Evolutionary conservation across 2,888 invertebrate species (phyloP), one percentile per base, ranked within the genome.

Genomic region (Troides aeacus): DNA sequence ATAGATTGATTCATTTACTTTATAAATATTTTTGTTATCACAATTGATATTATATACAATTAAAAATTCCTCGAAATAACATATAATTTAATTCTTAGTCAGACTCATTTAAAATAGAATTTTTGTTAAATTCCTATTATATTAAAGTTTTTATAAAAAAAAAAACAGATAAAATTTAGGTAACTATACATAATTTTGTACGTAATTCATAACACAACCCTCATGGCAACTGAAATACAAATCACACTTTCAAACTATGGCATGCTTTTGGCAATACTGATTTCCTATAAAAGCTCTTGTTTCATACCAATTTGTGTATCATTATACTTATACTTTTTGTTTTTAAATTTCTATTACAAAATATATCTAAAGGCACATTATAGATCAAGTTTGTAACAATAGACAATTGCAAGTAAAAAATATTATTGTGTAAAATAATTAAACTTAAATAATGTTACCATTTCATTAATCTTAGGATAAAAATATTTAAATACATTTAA

Each of bases 11-110:
- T 73, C 66, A 78, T 86, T 77, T 87, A 74, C 64, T 73, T 78
- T 76, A 78, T 81, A 90, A 90, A 90, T 90, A 91, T 81, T 81
- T 79, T 88, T 91, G 79, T 88, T 91, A 91, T 92, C 92, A 92
- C 92, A 92, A 87, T 84, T 85, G 80, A 80, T 86, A 84, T 85
- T 80, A 85, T 84, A 77, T 84, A 81, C 84, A 79, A 78, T 80
- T 79, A 76, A 87, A 83, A 85, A 86, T 88, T 80, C 87, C 84
- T 87, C 82, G 82, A 82, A 82, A 83, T 84, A 82, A 80, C 81
- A 86, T 82, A 81, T 80, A 79, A 79, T 81, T 79, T 83, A 82
- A 87, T 79, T 78, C 86, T 89, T 89, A 88, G 80, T 90, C 90
- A 90, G 90, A 90, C 90, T 90, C 86, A 84, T 83, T 74, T 69